Evolutionary conservation across 2,797 vertebrate species (phyloP).

Genomic region (Poecilia gillii): DNA sequence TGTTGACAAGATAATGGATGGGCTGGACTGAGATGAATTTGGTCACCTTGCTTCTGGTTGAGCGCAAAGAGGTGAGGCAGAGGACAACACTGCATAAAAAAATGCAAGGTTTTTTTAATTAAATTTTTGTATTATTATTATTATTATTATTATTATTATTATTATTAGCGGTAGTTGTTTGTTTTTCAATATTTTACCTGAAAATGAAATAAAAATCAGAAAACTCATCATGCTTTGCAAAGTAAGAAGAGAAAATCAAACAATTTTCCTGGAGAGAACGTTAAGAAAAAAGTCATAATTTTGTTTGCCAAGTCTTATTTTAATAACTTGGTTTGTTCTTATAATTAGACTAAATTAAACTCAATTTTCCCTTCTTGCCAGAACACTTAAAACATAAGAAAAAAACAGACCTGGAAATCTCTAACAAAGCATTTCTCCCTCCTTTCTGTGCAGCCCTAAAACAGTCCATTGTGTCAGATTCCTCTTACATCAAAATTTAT

Average conservation of each 20-base stretch:
- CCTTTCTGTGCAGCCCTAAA: not conserved
- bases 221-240: not conserved
- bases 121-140: not conserved
- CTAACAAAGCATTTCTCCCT: not conserved
- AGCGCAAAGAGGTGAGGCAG: conserved; percentile 70
- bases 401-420: not conserved
- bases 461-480: conserved; percentile 9
- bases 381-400: not conserved
- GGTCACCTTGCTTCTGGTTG: conserved; percentile 89
- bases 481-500: not conserved
- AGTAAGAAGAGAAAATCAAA: not conserved
- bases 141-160: not conserved
- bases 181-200: not conserved
- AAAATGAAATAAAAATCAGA: not conserved
- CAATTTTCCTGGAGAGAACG: not conserved
- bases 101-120: conserved; percentile 11
- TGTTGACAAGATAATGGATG: conserved; percentile 95
- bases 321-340: not conserved
- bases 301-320: not conserved
- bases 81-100: conserved; percentile 62
- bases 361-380: not conserved
- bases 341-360: not conserved
- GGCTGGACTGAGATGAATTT: conserved; percentile 81
- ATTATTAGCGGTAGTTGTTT: not conserved
- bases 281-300: not conserved